Evolutionary conservation across 2,797 vertebrate genomes (phyloP).

Genomic region (Acanthiza pusilla): DNA sequence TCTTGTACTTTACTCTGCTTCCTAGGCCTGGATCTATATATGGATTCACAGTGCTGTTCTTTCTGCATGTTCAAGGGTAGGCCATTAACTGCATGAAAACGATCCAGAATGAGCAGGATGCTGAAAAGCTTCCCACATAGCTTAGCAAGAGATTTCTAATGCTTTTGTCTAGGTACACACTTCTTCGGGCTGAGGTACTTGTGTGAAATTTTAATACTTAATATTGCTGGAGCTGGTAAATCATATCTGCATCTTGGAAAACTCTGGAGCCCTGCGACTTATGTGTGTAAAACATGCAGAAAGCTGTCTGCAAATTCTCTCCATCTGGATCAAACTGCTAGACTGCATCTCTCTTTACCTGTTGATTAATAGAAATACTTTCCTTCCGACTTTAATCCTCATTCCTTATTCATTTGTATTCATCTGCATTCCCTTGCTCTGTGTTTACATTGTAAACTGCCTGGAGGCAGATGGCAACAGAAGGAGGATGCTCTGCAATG

Average conservation of each 20-base stretch:
- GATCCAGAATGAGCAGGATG: not conserved
- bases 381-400: not conserved
- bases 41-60: not conserved
- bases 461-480: not conserved
- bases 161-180: not conserved
- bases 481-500: not conserved
- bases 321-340: not conserved
- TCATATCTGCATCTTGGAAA: not conserved
- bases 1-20: not conserved
- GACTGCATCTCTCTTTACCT: not conserved
- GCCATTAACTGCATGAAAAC: not conserved
- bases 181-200: not conserved
- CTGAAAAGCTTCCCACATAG: not conserved
- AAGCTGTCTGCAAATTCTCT: not conserved
- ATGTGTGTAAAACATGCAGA: not conserved
- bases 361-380: not conserved
- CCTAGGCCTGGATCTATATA: not conserved
- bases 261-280: not conserved
- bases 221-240: not conserved
- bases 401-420: not conserved
- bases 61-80: not conserved
- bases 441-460: not conserved
- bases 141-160: not conserved
- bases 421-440: not conserved
- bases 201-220: not conserved